phyloP scores from a whole-genome alignment of 2,797 vertebrate species.

The Periparus ater region DNA sequence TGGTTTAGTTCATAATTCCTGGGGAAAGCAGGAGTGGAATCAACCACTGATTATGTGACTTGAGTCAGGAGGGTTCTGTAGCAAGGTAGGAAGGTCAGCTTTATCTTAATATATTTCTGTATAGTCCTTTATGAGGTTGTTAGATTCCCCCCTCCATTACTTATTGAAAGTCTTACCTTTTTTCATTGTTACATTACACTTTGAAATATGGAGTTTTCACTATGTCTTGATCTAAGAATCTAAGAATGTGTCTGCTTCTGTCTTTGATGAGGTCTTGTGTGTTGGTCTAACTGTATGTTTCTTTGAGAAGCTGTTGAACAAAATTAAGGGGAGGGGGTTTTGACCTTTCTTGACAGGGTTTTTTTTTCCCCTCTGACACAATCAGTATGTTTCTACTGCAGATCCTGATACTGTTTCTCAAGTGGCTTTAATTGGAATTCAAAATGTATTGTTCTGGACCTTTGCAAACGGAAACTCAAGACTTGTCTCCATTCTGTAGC shows the following conservation, averaged over 20 bases:
- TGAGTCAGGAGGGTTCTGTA: not conserved
- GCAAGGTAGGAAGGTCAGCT: not conserved
- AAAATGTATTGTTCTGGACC: not conserved
- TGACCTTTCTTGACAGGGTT: not conserved
- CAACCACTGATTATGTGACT: not conserved
- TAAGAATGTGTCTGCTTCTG: not conserved
- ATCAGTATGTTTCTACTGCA: not conserved
- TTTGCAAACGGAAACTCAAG: not conserved
- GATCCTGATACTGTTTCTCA: not conserved
- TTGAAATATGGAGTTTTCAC: not conserved
- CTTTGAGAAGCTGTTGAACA: not conserved
- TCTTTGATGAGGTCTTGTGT: not conserved
- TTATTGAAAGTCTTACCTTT: not conserved
- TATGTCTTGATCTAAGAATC: not conserved
- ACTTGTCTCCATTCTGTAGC: not conserved
- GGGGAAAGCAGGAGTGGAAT: not conserved
- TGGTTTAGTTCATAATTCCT: not conserved
- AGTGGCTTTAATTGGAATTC: not conserved
- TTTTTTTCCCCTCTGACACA: fast-evolving
- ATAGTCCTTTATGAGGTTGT: not conserved
- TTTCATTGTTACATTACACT: not conserved
- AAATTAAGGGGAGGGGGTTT: fast-evolving
- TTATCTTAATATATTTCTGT: not conserved
- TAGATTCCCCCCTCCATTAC: fast-evolving
- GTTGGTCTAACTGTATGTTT: not conserved